Evolutionary conservation across 2,888 invertebrate genomes (phyloP).

Genomic region (Caenorhabditis sp.): DNA sequence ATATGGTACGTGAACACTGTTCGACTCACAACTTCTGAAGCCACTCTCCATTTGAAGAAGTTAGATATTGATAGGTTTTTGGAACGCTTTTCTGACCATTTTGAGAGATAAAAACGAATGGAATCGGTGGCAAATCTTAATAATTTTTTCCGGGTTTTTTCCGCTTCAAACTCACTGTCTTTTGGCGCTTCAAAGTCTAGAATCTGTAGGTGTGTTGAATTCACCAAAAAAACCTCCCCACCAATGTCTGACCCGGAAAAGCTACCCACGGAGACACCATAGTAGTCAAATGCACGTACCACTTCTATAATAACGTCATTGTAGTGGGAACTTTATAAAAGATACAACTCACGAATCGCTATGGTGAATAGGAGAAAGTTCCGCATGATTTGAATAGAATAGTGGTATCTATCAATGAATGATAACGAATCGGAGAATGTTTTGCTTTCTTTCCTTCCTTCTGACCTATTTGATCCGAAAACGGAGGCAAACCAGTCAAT

Average conservation of each 20-base stretch:
- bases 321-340: too few relatives aligned
- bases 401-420: conserved; percentile 12
- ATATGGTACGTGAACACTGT: too few relatives aligned
- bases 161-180: conserved; percentile 36
- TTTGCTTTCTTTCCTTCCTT: neutral
- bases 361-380: conserved; percentile 77
- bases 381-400: conserved; percentile 49
- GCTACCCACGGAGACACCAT: conserved; percentile 34
- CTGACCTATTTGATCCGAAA: conserved; percentile 32
- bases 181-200: conserved; percentile 32
- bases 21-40: conserved; percentile 52
- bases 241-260: conserved; percentile 38
- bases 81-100: conserved; percentile 25
- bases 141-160: neutral
- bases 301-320: conserved; percentile 51
- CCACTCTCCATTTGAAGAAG: conserved; percentile 39
- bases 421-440: conserved; percentile 6
- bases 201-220: conserved; percentile 75
- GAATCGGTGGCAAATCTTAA: conserved; percentile 21
- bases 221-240: conserved; percentile 73
- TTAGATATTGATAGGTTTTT: conserved; percentile 32
- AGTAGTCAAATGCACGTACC: conserved; percentile 61
- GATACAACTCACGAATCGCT: too few relatives aligned
- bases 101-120: conserved; percentile 28
- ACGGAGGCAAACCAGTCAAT: conserved; percentile 25